Base-by-base conservation (phyloP, 2,113 vertebrate genomes). In the Prochilodus magdalenae region DNA sequence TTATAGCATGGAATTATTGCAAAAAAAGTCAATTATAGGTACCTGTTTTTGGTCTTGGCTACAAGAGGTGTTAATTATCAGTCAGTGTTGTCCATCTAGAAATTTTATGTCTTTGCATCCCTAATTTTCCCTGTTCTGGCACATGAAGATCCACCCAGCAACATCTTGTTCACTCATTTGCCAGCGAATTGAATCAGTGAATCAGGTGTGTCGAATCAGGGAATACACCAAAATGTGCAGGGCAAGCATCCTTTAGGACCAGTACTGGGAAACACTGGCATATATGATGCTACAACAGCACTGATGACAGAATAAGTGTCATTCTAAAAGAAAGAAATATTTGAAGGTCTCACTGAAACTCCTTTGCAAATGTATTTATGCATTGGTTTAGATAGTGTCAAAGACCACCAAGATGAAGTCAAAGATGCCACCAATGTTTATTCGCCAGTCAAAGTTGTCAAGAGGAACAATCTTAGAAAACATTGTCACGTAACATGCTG, bases 401-500 rank as follows among this genome's bases (percentile, higher is more conserved):
- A 40, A 77, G 29, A 44, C 47, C 33, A 44, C 77, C n/a, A 26
- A 44, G 66, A 44, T 24, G 36, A 44, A 22, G 33, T 26, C 24
- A 24, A 18, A n/a, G 10, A 60, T 60, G n/a, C n/a, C 24, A 60
- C 24, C 1, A 26, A 60, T 60, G 57, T 60, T 60, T 60, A 24
- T 18, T 60, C 57, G 57, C 57, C 57, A 60, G 22, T 60, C n/a
- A 60, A 40, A n/a, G 20, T 70, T 70, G 20, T 44, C 20, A 44
- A 40, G 66, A 0, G 15, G 66, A 70, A 66, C 63, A 20, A 20
- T 67, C 20, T 67, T 66, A 15, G 18, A 66, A 70, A 70, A 44
- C 20, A 47, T 79, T 71, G 55, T 72, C 18, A 4, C 18, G 47
- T 16, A 79, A 40, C 66, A 47, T 49, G 33, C 27, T 67, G 67